Evolutionary conservation across 2,797 vertebrate species (phyloP).

Genomic region (Lepus townsendii): DNA sequence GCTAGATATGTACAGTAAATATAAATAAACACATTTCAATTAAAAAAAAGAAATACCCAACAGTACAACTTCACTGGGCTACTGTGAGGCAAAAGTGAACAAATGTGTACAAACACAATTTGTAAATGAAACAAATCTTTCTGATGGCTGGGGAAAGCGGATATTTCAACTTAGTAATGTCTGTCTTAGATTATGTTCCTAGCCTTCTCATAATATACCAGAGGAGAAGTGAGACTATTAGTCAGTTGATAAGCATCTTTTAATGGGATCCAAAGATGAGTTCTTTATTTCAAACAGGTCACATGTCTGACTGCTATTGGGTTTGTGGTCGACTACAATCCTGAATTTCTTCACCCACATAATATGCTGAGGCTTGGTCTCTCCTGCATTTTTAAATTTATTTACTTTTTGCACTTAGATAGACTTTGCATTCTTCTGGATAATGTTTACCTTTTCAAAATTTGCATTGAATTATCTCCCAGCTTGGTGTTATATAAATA

Average conservation of each 20-base stretch:
- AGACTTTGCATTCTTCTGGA: conserved; percentile 40
- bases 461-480: not conserved
- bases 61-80: not conserved
- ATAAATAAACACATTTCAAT: no score
- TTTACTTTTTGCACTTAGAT: conserved; percentile 3
- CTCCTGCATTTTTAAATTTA: not conserved
- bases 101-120: not conserved
- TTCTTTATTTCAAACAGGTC: not conserved
- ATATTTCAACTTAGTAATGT: not conserved
- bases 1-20: no score
- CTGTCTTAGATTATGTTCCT: conserved; percentile 23
- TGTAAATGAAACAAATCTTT: not conserved
- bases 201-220: not conserved
- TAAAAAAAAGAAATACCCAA: not conserved
- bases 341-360: conserved; percentile 6
- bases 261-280: not conserved
- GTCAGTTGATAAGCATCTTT: not conserved
- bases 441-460: conserved; percentile 32
- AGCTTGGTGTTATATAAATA: not conserved
- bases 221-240: not conserved
- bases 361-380: not conserved
- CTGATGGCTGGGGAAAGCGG: not conserved
- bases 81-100: not conserved
- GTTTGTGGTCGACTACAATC: not conserved
- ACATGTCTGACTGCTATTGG: not conserved